Evolutionary conservation across 2,888 invertebrate genomes (phyloP), one percentile per base, ranked within the genome.

Genomic region (Dolichopus griseipennis): DNA sequence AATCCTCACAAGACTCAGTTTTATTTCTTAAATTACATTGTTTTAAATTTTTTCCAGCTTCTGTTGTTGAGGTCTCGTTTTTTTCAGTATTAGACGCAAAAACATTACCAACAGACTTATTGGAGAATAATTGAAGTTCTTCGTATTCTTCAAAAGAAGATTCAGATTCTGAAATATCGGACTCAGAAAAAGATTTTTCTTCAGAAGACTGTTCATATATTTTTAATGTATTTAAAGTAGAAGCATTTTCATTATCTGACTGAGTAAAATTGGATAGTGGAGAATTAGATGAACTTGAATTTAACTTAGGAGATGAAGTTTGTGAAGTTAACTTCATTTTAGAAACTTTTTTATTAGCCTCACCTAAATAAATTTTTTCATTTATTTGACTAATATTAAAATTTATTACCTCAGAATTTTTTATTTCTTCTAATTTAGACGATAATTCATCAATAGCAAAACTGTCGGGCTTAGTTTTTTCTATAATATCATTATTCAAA

Each of bases 21-120:
- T 65, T 37, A 27, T 68, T 72, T 1, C 73, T 72, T n/a, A 65
- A 65, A 37, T 76, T 75, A 12, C 78, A 78, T 64, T 78, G 79
- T 61, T 80, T 78, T 33, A 74, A 75, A 67, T 78, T 76, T 73
- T 75, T 79, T 72, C 74, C 76, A 65, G 74, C 70, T 70, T 79
- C 79, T n/a, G 76, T 79, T 6, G 78, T 76, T 3, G 80, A 78
- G 15, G 79, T 78, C 67, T 78, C 78, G 9, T 77, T 79, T 64
- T 79, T 79, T 66, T 79, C 78, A 64, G 76, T 72, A n/a, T 78
- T 77, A 68, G 79, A 85, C 27, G 84, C 75, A 67, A 83, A 83
- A 15, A 86, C 82, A 74, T 86, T 83, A 22, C 82, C 81, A 1
- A 85, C 85, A 0, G 85, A 85, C 71, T 81, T 82, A 61, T 85